phyloP scores from a whole-genome alignment of 1,140 invertebrate genomes.

The Cherax quadricarinatus region DNA sequence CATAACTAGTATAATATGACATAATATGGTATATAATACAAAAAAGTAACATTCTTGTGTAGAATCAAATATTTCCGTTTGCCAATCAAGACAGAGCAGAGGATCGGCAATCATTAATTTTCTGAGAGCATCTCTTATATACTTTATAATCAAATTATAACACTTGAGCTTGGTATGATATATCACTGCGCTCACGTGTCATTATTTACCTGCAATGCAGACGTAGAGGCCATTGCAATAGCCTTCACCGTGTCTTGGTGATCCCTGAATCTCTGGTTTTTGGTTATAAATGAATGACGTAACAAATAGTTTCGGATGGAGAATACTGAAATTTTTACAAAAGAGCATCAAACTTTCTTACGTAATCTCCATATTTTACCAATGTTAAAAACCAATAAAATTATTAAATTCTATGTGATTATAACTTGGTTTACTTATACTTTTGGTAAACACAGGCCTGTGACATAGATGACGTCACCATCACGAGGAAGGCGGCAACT shows the following conservation, averaged over 20 bases:
- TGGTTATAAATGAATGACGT: not conserved
- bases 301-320: no score
- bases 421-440: conserved; percentile 19
- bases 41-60: not conserved
- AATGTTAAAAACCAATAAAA: not conserved
- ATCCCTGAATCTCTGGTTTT: not conserved
- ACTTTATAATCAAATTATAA: no score
- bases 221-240: conserved; percentile 31
- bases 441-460: conserved; percentile 43
- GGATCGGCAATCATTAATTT: no score
- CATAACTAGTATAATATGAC: no score
- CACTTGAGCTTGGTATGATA: no score
- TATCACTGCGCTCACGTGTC: no score
- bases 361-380: not conserved
- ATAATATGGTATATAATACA: not conserved
- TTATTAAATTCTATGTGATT: not conserved
- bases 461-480: conserved; percentile 30
- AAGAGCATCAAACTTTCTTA: not conserved
- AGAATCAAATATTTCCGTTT: not conserved
- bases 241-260: not conserved
- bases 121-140: no score
- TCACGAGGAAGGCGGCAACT: conserved; percentile 33
- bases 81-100: no score
- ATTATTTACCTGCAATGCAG: conserved; percentile 34
- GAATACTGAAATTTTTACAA: not conserved